Evolutionary conservation across 2,888 invertebrate species (phyloP).

Genomic region (Dioctria rufipes): DNA sequence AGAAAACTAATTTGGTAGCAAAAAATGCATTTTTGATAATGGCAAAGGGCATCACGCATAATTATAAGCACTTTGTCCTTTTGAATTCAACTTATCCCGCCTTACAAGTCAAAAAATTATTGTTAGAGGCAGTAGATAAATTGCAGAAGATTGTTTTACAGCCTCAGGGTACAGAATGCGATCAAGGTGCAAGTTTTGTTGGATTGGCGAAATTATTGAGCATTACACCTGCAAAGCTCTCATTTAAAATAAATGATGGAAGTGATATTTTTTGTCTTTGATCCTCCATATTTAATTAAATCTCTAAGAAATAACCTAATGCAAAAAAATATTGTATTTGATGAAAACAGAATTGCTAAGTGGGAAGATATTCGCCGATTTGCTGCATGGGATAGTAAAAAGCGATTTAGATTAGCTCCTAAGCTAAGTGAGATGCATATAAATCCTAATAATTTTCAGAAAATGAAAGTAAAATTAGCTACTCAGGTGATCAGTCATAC

Average conservation of each 20-base stretch:
- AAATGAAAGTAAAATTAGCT: conserved; percentile 3
- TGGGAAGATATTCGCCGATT: neutral
- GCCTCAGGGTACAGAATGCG: neutral
- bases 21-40: neutral
- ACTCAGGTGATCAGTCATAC: neutral
- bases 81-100: neutral
- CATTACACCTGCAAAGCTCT: neutral
- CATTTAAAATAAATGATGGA: neutral
- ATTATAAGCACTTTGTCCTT: neutral
- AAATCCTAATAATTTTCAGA: neutral
- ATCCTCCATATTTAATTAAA: neutral
- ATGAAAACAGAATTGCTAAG: neutral
- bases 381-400: neutral
- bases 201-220: neutral
- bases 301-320: neutral
- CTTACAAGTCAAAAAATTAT: neutral
- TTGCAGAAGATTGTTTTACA: neutral
- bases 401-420: conserved; percentile 3
- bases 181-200: neutral
- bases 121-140: neutral
- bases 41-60: neutral
- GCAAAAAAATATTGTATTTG: neutral
- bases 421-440: neutral
- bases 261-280: neutral
- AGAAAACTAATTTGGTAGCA: neutral